These are phyloP conservation scores for Harpegnathos saltator DNA, from an alignment of 1,140 invertebrate genomes.

Conservation along the genomic window DNA sequence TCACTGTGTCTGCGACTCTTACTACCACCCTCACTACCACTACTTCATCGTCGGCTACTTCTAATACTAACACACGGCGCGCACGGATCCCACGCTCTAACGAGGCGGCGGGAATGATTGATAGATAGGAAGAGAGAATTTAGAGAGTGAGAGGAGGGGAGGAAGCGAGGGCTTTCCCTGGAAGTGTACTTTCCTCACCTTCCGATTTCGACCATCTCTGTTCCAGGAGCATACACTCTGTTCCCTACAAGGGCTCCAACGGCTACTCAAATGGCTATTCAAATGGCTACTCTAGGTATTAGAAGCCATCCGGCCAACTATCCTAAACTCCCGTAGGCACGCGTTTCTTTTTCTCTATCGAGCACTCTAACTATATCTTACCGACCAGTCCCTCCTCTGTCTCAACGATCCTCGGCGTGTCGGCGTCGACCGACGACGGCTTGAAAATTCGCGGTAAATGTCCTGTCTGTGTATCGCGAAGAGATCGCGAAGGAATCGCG, in stretches of 20 bases:
- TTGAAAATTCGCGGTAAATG: background rate
- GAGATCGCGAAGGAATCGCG: background rate
- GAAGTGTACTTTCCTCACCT: conserved; percentile 79
- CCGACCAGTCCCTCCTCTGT: conserved; percentile 24
- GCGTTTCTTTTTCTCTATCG: conserved; percentile 67
- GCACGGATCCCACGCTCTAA: conserved; percentile 35
- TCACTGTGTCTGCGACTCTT: conserved; percentile 43
- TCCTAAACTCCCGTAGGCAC: conserved; percentile 69
- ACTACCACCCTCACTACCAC: conserved; percentile 40
- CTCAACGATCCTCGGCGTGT: conserved; percentile 4
- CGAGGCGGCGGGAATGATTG: conserved; percentile 61
- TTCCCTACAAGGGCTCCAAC: conserved; percentile 86
- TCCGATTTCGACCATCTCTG: conserved; percentile 85
- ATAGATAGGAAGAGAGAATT: conserved; percentile 57
- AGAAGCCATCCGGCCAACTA: conserved; percentile 83
- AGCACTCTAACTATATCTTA: background rate
- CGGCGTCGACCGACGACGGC: conserved; percentile 10
- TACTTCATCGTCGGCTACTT: conserved; percentile 58
- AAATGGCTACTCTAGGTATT: conserved; percentile 86
- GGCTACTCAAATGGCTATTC: conserved; percentile 86
- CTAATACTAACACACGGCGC: conserved; percentile 67
- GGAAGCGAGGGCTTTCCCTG: conserved; percentile 32
- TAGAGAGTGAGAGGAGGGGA: conserved; percentile 50
- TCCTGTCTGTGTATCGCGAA: background rate
- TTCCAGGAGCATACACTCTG: conserved; percentile 86